Evolutionary conservation across 2,113 vertebrate species (phyloP), one percentile per base, ranked within the genome.

Genomic region (Crocuta crocuta): DNA sequence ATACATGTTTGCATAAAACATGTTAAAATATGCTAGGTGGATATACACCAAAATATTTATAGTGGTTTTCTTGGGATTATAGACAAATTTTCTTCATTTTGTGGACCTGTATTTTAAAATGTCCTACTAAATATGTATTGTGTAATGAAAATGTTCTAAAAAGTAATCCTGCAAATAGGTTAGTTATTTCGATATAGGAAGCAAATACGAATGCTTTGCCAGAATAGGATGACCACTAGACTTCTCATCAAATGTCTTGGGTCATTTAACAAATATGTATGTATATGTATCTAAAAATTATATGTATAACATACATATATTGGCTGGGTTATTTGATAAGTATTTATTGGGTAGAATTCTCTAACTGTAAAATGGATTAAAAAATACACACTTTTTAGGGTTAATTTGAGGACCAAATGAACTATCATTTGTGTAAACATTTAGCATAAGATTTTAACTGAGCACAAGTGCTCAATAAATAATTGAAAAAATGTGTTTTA

Each of bases 251-350:
- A 70, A 91, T 16, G n/a, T 74, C 53, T 83, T 89, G 61, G 48
- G 58, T 95, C 55, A 96, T 66, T 96, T 96, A 89, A 76, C 55
- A 97, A 89, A 48, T 17, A n/a, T 65, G 73, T 50, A 43, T 74
- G 2, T n/a, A 33, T 73, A 33, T 76, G 23, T 11, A 24, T 55
- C 23, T 35, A 82, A 89, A 85, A 84, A 70, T 50, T 58, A 65
- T 31, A 35, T 71, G 3, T 48, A 71, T 68, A 31, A 74, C 71
- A 80, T 88, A 53, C 53, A 39, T 53, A 7, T 79, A 61, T 16
- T 73, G 76, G 23, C 84, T 96, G 58, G n/a, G 23, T 93, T 90
- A 82, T 21, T 90, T 63, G 53, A 24, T n/a, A 96, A 24, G n/a
- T 85, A 86, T 70, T 94, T 65, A 70, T 55, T 86, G 53, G 31